Evolutionary conservation across 2,888 invertebrate genomes (phyloP).

Genomic region (Torymus texanus): DNA sequence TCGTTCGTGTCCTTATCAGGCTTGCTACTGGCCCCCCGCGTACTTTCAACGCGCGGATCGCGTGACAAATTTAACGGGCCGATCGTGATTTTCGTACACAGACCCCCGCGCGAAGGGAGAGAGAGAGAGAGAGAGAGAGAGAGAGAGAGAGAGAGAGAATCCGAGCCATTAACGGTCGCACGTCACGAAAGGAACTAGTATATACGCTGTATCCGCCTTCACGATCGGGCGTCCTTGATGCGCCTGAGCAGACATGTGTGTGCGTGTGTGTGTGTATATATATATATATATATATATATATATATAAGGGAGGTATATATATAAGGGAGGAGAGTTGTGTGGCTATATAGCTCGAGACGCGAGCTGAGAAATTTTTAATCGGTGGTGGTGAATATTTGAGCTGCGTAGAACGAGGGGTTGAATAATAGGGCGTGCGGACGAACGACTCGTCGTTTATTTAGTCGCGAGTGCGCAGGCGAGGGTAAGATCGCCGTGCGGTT

Average conservation of each 20-base stretch:
- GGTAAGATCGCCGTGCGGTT: too few species aligned
- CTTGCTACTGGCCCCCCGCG: constrained; percentile 8
- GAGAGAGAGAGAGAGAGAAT: constrained; percentile 53
- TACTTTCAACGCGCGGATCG: constrained; percentile 36
- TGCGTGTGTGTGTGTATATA: too few species aligned
- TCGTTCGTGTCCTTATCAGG: not conserved
- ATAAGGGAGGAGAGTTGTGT: too few species aligned
- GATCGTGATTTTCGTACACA: constrained; percentile 54
- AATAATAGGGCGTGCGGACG: not conserved
- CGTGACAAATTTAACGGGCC: constrained; percentile 60
- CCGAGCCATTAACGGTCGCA: constrained; percentile 60
- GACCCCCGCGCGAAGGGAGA: constrained; percentile 25
- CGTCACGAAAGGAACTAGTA: constrained; percentile 58
- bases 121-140: constrained; percentile 43
- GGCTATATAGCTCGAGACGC: not conserved
- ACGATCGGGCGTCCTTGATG: too few species aligned
- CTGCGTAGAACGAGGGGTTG: constrained; percentile 2
- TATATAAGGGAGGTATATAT: too few species aligned
- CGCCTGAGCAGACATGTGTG: too few species aligned
- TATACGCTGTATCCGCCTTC: too few species aligned
- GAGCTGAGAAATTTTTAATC: constrained; percentile 31
- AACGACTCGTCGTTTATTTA: constrained; percentile 11
- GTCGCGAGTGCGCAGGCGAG: not conserved
- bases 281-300: too few species aligned
- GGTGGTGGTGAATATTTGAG: constrained; percentile 13